Percentiles rank a stretch among this genome's conserved stretches.
Evolutionary conservation across 2,888 invertebrate species (phyloP).

Genomic region (Spicauda simplicius): DNA sequence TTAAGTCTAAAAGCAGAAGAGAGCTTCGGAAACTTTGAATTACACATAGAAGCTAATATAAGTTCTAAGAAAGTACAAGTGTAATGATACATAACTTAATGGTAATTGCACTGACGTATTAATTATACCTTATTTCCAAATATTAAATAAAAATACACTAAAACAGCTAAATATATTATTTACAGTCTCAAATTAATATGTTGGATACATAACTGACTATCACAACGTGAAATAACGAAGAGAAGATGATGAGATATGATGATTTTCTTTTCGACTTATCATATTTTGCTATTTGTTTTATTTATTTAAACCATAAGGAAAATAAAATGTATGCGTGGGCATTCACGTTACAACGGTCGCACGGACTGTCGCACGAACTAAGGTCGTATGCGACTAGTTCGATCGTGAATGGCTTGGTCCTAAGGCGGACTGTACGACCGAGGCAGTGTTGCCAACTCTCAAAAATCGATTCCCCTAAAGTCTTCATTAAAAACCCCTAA

Average conservation of each 20-base stretch:
- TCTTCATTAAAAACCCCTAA: no score
- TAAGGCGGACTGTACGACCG: no score
- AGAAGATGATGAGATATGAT: neutral
- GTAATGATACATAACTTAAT: neutral
- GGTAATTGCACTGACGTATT: neutral
- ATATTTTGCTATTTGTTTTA: neutral
- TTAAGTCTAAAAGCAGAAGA: neutral
- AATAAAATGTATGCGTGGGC: no score
- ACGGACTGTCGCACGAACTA: no score
- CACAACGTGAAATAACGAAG: slow-evolving; percentile 8
- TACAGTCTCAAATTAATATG: slow-evolving; percentile 58
- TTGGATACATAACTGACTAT: slow-evolving; percentile 34
- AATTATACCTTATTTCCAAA: slow-evolving; percentile 1
- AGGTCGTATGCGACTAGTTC: no score
- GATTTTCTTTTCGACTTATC: neutral
- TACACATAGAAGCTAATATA: neutral
- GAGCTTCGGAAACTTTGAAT: neutral
- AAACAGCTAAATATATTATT: slow-evolving; percentile 50
- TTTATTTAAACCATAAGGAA: no score
- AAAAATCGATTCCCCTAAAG: no score
- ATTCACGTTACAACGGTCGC: no score
- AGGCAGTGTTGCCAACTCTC: no score
- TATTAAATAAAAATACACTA: slow-evolving; percentile 30
- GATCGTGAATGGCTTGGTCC: no score
- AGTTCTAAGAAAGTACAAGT: neutral